Base-by-base conservation (phyloP, 2,888 invertebrate species). In the Synergus laeviventris region DNA sequence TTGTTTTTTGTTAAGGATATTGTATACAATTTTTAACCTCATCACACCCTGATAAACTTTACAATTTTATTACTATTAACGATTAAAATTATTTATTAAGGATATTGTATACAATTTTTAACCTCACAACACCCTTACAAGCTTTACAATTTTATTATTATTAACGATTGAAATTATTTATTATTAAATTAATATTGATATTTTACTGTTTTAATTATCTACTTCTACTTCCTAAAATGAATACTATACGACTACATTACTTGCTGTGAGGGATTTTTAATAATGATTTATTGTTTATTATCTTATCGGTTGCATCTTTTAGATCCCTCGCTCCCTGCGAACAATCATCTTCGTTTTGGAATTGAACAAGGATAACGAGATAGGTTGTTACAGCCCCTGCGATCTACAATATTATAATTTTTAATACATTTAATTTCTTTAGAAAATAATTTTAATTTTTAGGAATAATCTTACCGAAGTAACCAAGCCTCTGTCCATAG, bases 301-400 rank as follows among this genome's bases (percentile, higher is more conserved):
- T 74, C 38, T 86, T 79, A 31, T 86, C 85, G 1, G 89, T 87
- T 16, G 87, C 88, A 75, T 90, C 89, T 74, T 86, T 87, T 1
- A 86, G 79, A 70, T 76, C 75, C 73, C 83, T 84, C 11, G 84
- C 83, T 7, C 84, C 87, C 59, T 87, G 85, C 0, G 88, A 49
- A n/a, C 70, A 86, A 8, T 88, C 93, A 66, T 93, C 92, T 54
- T 93, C 93, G 86, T 92, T 92, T 87, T 94, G 93, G 79, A 94
- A 94, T 85, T 93, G 93, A 86, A 93, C 93, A 12, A 93, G 87
- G 77, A 93, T 93, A 7, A 93, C 93, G 74, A 93, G 86, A 85
- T 93, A 93, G 0, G 93, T 93, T 0, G 93, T 93, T 0, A 93
- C 93, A 2, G 93, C 93, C 2, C 93, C 93, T 2, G 93, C 91